Base-by-base conservation (phyloP, 1,140 invertebrate species). In the Drosophila tropicalis region DNA sequence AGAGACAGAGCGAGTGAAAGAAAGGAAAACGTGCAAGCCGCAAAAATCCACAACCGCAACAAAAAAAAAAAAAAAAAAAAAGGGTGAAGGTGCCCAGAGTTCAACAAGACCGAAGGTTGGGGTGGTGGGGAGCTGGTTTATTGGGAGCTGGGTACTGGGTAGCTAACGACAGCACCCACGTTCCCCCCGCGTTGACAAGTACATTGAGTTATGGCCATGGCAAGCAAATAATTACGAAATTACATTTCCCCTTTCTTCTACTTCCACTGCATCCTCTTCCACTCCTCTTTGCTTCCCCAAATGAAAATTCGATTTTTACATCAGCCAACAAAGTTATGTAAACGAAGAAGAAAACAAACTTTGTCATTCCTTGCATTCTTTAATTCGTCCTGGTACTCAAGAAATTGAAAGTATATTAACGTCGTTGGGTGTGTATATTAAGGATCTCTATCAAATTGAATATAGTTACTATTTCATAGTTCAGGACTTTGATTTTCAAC, bases 181-280 rank as follows among this genome's bases (percentile, higher is more conserved):
- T 76, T 75, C 73, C 40, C 40, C 55, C 63, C 56, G 17, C 41
- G 76, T 63, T 79, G 76, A 79, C 76, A 79, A 79, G 75, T 78
- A 77, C 68, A 70, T 57, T 87, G 84, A 87, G 85, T 89, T 87
- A 87, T 87, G 85, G 81, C 76, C 85, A 54, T 76, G 69, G 84
- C 85, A 62, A 89, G 84, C 84, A 87, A 87, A 87, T 87, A 87
- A 87, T 87, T 87, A 84, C 84, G 62, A 87, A 87, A 87, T 87
- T 87, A 89, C 84, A 87, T 65, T 62, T 63, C 40, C 72, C 34
- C 40, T 51, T 51, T 68, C 29, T 65, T 32, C 36, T 68, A 41
- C 22, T 72, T 62, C 51, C 51, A 29, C 40, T 17, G n/a, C 64
- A 36, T 22, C 40, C 32, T 47, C 57, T 61, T 70, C 60, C 54